Evolutionary conservation across 2,888 invertebrate species (phyloP).

Genomic region (Meteorus colon): DNA sequence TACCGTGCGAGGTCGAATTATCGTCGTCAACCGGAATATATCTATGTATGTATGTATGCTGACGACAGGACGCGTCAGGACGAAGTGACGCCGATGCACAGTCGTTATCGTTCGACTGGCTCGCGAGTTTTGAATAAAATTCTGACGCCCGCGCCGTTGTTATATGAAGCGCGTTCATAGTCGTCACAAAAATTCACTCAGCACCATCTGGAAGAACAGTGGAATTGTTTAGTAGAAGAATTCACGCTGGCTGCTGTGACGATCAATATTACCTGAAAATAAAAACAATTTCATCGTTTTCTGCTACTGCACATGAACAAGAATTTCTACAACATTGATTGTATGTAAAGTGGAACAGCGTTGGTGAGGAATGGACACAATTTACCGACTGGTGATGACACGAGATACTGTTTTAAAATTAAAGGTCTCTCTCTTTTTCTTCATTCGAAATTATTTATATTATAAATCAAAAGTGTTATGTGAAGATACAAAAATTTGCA

Average conservation of each 20-base stretch:
- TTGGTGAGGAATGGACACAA: not conserved
- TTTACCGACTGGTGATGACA: not conserved
- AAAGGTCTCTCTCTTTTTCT: not conserved
- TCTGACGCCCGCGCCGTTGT: slow-evolving; percentile 22
- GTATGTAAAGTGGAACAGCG: not conserved
- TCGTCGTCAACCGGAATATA: not conserved
- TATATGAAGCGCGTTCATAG: slow-evolving; percentile 1
- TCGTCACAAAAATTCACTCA: not conserved
- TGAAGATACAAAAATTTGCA: too few species aligned
- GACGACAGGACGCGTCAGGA: slow-evolving; percentile 36
- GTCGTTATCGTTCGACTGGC: slow-evolving; percentile 1
- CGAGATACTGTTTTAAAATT: not conserved
- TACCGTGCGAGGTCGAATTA: not conserved
- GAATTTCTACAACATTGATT: not conserved
- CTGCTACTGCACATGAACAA: not conserved
- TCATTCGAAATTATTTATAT: too few species aligned
- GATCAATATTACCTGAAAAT: not conserved
- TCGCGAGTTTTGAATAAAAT: slow-evolving; percentile 31
- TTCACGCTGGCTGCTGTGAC: too few species aligned
- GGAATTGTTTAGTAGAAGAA: not conserved
- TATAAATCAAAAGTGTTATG: too few species aligned
- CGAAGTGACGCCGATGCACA: slow-evolving; percentile 27
- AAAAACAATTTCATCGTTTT: not conserved
- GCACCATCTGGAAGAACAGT: not conserved
- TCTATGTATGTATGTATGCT: not conserved